Conservation (phyloP, 1,140 invertebrate genomes). For the Heliconius congener region DNA sequence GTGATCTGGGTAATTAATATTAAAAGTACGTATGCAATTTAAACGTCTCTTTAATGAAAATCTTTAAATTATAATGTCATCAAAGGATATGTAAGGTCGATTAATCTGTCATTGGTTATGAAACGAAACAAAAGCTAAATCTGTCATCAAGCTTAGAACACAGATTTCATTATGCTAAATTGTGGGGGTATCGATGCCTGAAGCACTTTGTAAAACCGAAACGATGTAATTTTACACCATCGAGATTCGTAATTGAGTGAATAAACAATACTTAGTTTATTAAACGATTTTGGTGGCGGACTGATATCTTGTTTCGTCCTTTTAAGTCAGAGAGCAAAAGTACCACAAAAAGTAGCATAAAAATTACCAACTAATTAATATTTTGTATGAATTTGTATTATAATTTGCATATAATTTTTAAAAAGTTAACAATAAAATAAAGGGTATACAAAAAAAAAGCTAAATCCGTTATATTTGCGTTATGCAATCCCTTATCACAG, state of each 20-base stretch:
- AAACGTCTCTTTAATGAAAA: too few relatives aligned
- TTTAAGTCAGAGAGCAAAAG: not conserved
- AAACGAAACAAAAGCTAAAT: not conserved
- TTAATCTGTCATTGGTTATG: not conserved
- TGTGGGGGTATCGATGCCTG: slow-evolving; percentile 6
- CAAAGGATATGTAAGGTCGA: not conserved
- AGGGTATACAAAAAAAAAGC: slow-evolving; percentile 32
- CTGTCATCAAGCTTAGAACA: not conserved
- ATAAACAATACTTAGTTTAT: slow-evolving; percentile 10
- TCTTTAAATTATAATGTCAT: not conserved
- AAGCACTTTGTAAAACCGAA: slow-evolving; percentile 10
- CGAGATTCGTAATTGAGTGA: slow-evolving; percentile 12
- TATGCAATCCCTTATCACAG: slow-evolving; percentile 29
- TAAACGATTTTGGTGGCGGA: slow-evolving; percentile 5
- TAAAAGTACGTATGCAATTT: too few relatives aligned
- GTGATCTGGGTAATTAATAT: too few relatives aligned
- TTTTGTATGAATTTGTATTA: not conserved
- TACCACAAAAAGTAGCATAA: not conserved
- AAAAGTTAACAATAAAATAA: slow-evolving; percentile 21
- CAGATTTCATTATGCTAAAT: slow-evolving; percentile 11
- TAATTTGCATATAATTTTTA: slow-evolving; percentile 22
- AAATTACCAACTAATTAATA: not conserved
- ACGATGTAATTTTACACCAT: slow-evolving; percentile 12
- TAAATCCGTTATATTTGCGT: slow-evolving; percentile 35
- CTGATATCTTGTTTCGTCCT: slow-evolving; percentile 1